phyloP scores from a whole-genome alignment of 2,113 vertebrate genomes.

The Anguilla japonica region DNA sequence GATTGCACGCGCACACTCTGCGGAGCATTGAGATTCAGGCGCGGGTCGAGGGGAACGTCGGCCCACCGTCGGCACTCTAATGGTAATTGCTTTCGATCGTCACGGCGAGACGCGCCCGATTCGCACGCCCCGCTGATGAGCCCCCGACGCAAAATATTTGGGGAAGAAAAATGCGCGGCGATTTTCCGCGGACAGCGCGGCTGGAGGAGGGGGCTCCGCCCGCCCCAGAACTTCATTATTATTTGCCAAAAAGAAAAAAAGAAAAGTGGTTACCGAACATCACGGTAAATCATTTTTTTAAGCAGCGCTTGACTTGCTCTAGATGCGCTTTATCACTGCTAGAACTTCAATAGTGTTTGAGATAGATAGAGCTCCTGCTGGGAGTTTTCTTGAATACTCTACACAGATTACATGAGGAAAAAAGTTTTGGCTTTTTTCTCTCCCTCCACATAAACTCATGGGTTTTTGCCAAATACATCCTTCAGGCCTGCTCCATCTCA shows the following conservation, averaged over 20 bases:
- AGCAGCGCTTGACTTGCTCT: slow-evolving; percentile 57
- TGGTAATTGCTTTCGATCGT: slow-evolving; percentile 99
- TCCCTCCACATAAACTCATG: slow-evolving; percentile 64
- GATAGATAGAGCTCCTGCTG: slow-evolving; percentile 22
- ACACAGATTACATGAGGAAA: slow-evolving; percentile 69
- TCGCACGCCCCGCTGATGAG: slow-evolving; percentile 80
- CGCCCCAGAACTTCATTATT: slow-evolving; percentile 47
- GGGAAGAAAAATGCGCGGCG: slow-evolving; percentile 73
- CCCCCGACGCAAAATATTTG: slow-evolving; percentile 89
- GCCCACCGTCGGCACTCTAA: slow-evolving; percentile 81
- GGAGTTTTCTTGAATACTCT: slow-evolving; percentile 54
- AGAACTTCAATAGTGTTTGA: slow-evolving; percentile 52
- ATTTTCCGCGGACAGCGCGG: slow-evolving; percentile 48
- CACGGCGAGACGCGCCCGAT: slow-evolving; percentile 78
- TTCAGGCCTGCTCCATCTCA: slow-evolving; percentile 64
- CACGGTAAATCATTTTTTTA: slow-evolving; percentile 61
- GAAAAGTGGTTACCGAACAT: slow-evolving; percentile 52
- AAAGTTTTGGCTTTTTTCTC: slow-evolving; percentile 34
- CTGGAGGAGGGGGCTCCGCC: slow-evolving; percentile 33
- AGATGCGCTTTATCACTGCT: slow-evolving; percentile 57
- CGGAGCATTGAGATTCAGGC: slow-evolving; percentile 85
- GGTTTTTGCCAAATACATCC: slow-evolving; percentile 53
- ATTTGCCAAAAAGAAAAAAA: slow-evolving; percentile 33
- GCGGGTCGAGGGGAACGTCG: slow-evolving; percentile 78
- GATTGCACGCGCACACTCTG: slow-evolving; percentile 89